Base-by-base conservation (phyloP, 2,797 vertebrate species). In the Philypnodon macrostomus region DNA sequence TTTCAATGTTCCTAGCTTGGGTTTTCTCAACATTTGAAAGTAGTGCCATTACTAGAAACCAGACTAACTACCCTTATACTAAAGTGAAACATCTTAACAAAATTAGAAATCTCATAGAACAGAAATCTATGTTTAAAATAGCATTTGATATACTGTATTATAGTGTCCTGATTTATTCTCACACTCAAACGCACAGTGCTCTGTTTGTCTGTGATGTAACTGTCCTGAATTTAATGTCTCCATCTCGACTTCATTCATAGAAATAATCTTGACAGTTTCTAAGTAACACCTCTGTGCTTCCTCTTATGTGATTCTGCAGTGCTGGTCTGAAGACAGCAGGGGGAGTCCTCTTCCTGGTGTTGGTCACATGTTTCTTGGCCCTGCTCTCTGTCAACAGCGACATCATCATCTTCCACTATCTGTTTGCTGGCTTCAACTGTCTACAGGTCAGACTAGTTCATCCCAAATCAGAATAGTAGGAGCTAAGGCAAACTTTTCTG, bases 331-430 rank as follows among this genome's bases (percentile, higher is more conserved):
- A 88, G 55, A 91, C 93, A 0, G 91, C 94, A 4, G 89, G 89
- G 2, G 70, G 86, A 0, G 87, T 94, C 47, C 86, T 98, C 45
- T 63, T 94, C 59, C 79, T 96, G 77, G 90, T 95, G 50, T 94
- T 91, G 0, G 83, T 92, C 63, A 87, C 93, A 0, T 95, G 94
- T 90, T 86, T 97, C 17, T 82, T 97, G 62, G 93, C 92, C 0
- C 85, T 98, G 55, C 89, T 97, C 1, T 94, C 95, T 0, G 91
- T 98, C 75, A 98, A 97, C 89, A 95, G 91, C 0, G 95, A 97
- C 66, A 81, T 91, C 10, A 91, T 97, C 59, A 87, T 96, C 67
- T 93, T 95, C 79, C 95, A 98, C 85, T 95, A 97, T 83, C 89
- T 97, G 80, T 96, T 95, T 0, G 94, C 94, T 0, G 89, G 85